These are phyloP conservation scores for Chelonus insularis DNA, from an alignment of 1,140 invertebrate genomes.

Conservation along the genomic window DNA sequence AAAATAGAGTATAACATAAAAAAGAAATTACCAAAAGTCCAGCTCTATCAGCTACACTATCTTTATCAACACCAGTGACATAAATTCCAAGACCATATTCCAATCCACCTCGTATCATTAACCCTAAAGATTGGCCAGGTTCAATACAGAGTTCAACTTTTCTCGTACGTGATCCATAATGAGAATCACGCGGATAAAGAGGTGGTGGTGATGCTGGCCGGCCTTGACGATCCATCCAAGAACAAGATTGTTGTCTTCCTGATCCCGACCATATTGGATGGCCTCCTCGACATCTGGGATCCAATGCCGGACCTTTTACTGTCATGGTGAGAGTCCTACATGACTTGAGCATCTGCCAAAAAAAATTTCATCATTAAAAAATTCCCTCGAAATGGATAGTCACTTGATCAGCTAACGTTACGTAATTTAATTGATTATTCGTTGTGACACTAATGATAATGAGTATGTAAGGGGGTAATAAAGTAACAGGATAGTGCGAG, in stretches of 20 bases:
- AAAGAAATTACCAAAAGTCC: constrained; percentile 84
- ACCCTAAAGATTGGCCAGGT: constrained; percentile 84
- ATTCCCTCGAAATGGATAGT: too few relatives aligned
- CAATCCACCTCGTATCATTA: constrained; percentile 91
- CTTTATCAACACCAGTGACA: constrained; percentile 90
- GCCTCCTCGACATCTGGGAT: constrained; percentile 56
- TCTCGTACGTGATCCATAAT: constrained; percentile 52
- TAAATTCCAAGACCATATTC: constrained; percentile 95
- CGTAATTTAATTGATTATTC: too few relatives aligned
- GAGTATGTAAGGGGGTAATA: background rate
- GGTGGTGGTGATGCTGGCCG: constrained; percentile 81
- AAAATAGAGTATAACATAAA: too few relatives aligned
- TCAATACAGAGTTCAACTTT: constrained; percentile 85
- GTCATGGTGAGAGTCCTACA: constrained; percentile 85
- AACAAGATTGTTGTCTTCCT: constrained; percentile 78
- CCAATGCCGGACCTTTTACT: constrained; percentile 70
- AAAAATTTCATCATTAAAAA: too few relatives aligned
- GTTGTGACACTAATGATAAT: too few relatives aligned
- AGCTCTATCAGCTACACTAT: constrained; percentile 86
- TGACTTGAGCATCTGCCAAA: constrained; percentile 81
- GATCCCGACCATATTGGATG: constrained; percentile 61
- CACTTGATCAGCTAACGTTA: too few relatives aligned
- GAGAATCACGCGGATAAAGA: constrained; percentile 51
- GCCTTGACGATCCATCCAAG: constrained; percentile 89
- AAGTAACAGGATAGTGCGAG: constrained; percentile 7